Conservation (phyloP, 2,113 vertebrate species). For the Nothoprocta pentlandii region DNA sequence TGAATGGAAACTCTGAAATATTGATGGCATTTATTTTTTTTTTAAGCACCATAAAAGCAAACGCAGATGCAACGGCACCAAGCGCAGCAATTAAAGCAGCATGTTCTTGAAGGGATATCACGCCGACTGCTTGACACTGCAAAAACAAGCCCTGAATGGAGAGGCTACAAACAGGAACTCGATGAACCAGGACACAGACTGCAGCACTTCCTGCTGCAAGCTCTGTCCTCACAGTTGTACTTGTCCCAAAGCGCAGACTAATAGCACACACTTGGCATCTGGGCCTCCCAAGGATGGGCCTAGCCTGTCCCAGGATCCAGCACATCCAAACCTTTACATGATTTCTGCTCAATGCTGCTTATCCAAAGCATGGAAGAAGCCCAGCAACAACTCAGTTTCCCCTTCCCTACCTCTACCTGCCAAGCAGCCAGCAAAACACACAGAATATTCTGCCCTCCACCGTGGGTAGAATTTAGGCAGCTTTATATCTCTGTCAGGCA, state of each 20-base stretch:
- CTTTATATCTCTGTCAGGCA: accelerated
- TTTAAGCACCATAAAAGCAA: not conserved
- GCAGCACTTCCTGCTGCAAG: not conserved
- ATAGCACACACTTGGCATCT: not conserved
- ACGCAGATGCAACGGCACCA: not conserved
- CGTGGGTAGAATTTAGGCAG: not conserved
- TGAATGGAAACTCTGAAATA: constrained; percentile 36
- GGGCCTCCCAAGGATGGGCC: not conserved
- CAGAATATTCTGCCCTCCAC: accelerated
- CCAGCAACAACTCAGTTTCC: accelerated
- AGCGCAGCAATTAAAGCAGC: not conserved
- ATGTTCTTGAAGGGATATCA: accelerated
- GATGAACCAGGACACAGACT: not conserved
- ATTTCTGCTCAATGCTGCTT: not conserved
- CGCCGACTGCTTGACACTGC: not conserved
- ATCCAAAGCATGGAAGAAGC: not conserved
- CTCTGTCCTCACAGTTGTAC: accelerated
- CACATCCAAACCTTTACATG: not conserved
- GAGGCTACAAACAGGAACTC: constrained; percentile 46
- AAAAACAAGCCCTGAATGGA: not conserved
- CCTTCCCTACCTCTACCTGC: not conserved
- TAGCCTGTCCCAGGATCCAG: not conserved
- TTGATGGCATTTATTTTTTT: not conserved
- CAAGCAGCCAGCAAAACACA: not conserved
- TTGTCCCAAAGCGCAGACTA: not conserved